phyloP scores from a whole-genome alignment of 2,797 vertebrate genomes.

The Paramormyrops hopkinsi region DNA sequence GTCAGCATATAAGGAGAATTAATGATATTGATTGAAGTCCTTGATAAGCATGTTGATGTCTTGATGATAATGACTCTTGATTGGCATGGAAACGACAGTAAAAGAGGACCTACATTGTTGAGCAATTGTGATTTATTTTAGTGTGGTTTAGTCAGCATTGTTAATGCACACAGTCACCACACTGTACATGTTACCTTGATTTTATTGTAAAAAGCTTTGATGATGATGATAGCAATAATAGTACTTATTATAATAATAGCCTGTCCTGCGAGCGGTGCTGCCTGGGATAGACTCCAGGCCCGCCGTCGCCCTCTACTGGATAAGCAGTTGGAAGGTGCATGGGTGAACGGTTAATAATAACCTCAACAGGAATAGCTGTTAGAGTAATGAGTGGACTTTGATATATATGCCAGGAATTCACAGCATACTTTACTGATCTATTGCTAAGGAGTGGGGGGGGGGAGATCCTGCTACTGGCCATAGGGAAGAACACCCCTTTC shows the following conservation, averaged over 20 bases:
- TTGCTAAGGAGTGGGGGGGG: conserved; percentile 56
- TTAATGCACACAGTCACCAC: background rate
- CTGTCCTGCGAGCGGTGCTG: background rate
- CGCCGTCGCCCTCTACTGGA: background rate
- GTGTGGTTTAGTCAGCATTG: background rate
- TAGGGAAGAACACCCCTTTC: conserved; percentile 49
- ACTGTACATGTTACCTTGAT: background rate
- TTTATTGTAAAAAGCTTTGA: background rate
- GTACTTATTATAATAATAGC: background rate
- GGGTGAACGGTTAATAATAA: background rate
- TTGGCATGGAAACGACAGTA: background rate
- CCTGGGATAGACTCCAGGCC: background rate
- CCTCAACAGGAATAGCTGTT: background rate
- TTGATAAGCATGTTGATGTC: background rate
- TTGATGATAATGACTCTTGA: background rate
- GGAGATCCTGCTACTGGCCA: conserved; percentile 30
- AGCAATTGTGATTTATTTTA: background rate
- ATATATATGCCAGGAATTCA: conserved; percentile 4
- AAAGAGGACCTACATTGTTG: background rate
- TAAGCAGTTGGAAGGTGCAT: background rate
- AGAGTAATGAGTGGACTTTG: conserved; percentile 1
- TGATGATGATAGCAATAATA: background rate
- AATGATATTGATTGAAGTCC: background rate
- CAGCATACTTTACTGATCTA: conserved; percentile 26
- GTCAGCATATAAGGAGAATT: background rate